These are phyloP conservation scores for Myotis davidii DNA, from an alignment of 2,113 vertebrate species.

Conservation along the genomic window DNA sequence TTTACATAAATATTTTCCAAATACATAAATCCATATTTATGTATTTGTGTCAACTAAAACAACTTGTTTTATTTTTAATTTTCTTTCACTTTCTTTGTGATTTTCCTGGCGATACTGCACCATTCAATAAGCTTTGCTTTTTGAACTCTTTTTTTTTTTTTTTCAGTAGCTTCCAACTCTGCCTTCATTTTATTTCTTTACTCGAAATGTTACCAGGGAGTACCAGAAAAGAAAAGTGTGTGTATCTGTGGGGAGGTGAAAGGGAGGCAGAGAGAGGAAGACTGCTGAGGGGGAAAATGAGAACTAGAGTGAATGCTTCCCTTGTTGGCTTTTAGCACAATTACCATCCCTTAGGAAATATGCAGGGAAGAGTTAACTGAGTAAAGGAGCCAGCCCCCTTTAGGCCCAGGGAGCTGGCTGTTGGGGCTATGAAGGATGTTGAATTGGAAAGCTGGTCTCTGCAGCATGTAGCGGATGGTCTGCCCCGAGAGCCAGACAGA, in stretches of 20 bases:
- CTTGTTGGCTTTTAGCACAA: conserved; percentile 88
- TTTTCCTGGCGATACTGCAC: neutral
- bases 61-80: conserved; percentile 24
- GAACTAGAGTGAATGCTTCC: conserved; percentile 84
- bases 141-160: conserved; percentile 78
- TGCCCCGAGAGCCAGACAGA: conserved; percentile 79
- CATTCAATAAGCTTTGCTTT: conserved; percentile 70
- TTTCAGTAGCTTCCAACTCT: conserved; percentile 65
- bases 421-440: conserved; percentile 85
- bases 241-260: neutral
- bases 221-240: conserved; percentile 57
- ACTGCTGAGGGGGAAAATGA: conserved; percentile 76
- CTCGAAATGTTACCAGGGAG: conserved; percentile 82
- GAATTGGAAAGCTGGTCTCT: conserved; percentile 85
- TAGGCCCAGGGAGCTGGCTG: conserved; percentile 83
- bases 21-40: neutral
- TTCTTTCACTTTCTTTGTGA: neutral
- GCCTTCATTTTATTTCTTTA: conserved; percentile 79
- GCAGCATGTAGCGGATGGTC: conserved; percentile 75
- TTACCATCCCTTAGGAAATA: conserved; percentile 87
- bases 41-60: neutral
- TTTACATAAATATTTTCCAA: neutral
- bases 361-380: conserved; percentile 87
- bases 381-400: conserved; percentile 86
- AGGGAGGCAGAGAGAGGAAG: conserved; percentile 43